phyloP scores from a whole-genome alignment of 2,113 vertebrate genomes.

The Halcyon malimbica region DNA sequence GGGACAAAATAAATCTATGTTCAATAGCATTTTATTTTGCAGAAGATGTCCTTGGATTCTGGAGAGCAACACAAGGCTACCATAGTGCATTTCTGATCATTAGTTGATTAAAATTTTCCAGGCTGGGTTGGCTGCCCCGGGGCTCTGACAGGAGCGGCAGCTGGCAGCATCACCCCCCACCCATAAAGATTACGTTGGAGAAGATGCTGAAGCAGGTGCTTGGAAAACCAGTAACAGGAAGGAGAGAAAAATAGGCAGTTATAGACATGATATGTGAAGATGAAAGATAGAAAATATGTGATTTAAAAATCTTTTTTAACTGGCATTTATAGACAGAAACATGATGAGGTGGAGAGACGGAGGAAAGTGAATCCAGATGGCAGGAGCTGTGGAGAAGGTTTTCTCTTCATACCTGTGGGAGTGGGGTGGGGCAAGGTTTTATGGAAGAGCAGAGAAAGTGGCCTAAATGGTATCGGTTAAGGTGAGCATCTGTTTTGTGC shows the following conservation, averaged over 20 bases:
- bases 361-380: conserved; percentile 2
- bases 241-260: background rate
- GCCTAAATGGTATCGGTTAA: background rate
- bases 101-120: background rate
- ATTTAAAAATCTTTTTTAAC: background rate
- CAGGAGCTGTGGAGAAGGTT: background rate
- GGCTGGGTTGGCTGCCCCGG: background rate
- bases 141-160: background rate
- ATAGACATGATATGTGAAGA: background rate
- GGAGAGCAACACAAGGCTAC: background rate
- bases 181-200: background rate
- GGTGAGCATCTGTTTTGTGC: background rate
- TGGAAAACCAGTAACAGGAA: background rate
- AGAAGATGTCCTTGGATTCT: background rate
- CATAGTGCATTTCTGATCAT: background rate
- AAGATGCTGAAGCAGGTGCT: conserved; percentile 3
- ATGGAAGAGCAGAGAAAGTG: background rate
- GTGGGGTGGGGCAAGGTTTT: background rate
- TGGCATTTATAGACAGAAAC: conserved; percentile 2
- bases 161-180: background rate
- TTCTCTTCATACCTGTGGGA: background rate
- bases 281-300: background rate
- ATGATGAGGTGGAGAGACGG: background rate
- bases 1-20: background rate
- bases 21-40: background rate